Evolutionary conservation across 2,888 invertebrate species (phyloP).

Genomic region (Diaperis boleti): DNA sequence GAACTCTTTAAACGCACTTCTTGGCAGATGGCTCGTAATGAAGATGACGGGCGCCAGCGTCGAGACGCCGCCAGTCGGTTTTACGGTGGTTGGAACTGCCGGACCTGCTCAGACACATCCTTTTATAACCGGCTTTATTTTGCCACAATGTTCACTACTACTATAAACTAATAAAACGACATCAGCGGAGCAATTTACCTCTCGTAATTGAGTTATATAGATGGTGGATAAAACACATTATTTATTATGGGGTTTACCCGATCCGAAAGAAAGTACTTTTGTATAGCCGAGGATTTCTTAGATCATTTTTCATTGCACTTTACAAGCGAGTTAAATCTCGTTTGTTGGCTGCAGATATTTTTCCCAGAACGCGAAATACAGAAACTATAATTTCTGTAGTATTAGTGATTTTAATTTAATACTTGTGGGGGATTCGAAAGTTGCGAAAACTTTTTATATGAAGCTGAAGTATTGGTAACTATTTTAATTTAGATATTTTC

Average conservation of each 20-base stretch:
- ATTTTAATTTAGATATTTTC: no score
- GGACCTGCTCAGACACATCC: slow-evolving; percentile 28
- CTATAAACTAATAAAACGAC: slow-evolving; percentile 41
- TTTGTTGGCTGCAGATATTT: no score
- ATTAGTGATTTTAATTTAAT: no score
- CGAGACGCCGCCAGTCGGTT: slow-evolving; percentile 42
- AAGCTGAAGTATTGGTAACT: no score
- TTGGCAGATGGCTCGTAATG: slow-evolving; percentile 28
- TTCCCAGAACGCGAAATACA: no score
- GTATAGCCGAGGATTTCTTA: not conserved
- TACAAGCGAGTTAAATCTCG: not conserved
- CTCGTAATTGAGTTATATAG: slow-evolving; percentile 38
- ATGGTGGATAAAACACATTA: slow-evolving; percentile 34
- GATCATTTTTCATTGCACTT: not conserved
- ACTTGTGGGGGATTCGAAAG: no score
- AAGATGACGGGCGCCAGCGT: slow-evolving; percentile 37
- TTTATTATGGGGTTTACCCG: slow-evolving; percentile 22
- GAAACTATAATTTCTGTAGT: no score
- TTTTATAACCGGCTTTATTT: slow-evolving; percentile 38
- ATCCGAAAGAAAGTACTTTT: slow-evolving; percentile 1
- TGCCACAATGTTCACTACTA: slow-evolving; percentile 37
- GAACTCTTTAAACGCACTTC: slow-evolving; percentile 19
- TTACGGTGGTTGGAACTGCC: slow-evolving; percentile 35
- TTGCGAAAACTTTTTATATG: no score
- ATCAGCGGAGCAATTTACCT: slow-evolving; percentile 37